Base-by-base conservation (phyloP, 2,113 vertebrate species). In the Halcyon malimbica region DNA sequence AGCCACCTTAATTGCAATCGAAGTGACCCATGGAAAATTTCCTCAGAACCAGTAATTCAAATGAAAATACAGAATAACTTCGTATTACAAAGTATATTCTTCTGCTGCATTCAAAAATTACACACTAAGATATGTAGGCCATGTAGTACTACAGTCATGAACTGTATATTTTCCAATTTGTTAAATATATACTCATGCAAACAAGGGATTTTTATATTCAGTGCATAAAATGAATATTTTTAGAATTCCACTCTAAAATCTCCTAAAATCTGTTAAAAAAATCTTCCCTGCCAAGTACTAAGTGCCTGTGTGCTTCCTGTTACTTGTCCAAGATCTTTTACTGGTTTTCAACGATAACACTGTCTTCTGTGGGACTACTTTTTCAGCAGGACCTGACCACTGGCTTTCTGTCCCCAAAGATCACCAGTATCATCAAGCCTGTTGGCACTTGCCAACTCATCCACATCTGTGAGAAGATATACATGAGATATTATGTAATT, bases 401-500 rank as follows among this genome's bases (percentile, higher is more conserved):
- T 83, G 77, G 10, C 9, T 29, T 67, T 80, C 29, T 81, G 68
- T 11, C 28, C 48, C 25, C 21, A 29, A 75, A 86, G 42, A 90
- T 76, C 56, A 68, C 33, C 6, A 10, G n/a, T 39, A 39, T 24
- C 63, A 53, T 53, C 65, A 70, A 71, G 53, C 10, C 29, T 80
- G 26, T n/a, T 64, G 35, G 64, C 13, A 5, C 59, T 68, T 90
- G 67, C 60, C 73, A 93, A 6, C 46, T 91, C 70, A 33, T 35
- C 35, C 35, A 35, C 35, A 35, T 35, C 35, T 35, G 35, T 35
- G 35, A 35, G 7, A 35, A 35, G 35, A 35, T 35, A 35, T 35
- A 35, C 35, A 35, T 35, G 35, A 98, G 78, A 93, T 93, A 93
- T 85, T 95, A 71, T 54, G 62, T 78, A 97, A 93, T 97, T 97